These are phyloP conservation scores for Hippocampus guttulatus DNA, from an alignment of 2,113 vertebrate species.

Conservation along the genomic window DNA sequence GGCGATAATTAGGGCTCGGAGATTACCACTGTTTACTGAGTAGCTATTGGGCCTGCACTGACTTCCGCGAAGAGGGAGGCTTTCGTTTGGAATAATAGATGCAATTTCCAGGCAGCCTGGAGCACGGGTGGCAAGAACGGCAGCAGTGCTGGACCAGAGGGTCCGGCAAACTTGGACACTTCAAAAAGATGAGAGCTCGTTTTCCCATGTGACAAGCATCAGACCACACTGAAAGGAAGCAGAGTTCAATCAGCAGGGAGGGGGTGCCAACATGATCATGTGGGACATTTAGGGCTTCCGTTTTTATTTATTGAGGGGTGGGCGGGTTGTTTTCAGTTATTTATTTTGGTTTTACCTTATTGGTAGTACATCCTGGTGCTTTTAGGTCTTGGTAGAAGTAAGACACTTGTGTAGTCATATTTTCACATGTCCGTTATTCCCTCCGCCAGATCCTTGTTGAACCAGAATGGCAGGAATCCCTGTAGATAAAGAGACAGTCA, in stretches of 20 bases:
- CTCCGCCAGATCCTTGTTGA: slow-evolving; percentile 42
- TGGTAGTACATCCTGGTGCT: slow-evolving; percentile 5
- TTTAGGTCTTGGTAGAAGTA: slow-evolving; percentile 5
- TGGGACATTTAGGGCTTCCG: slow-evolving; percentile 54
- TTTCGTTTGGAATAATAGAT: slow-evolving; percentile 19
- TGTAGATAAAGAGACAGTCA: not conserved
- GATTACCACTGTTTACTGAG: slow-evolving; percentile 29
- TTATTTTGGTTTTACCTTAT: slow-evolving; percentile 14
- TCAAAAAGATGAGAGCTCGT: slow-evolving; percentile 52
- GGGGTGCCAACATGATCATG: slow-evolving; percentile 57
- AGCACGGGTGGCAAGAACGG: slow-evolving; percentile 41
- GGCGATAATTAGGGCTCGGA: slow-evolving; percentile 34
- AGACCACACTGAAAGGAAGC: slow-evolving; percentile 35
- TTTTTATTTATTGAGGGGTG: slow-evolving; percentile 54
- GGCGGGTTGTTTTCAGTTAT: slow-evolving; percentile 42
- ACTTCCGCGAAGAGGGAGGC: slow-evolving; percentile 7
- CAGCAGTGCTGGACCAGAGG: slow-evolving; percentile 44
- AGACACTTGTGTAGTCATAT: not conserved
- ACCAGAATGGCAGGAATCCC: slow-evolving; percentile 12
- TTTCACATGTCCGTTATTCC: slow-evolving; percentile 15
- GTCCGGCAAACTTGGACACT: slow-evolving; percentile 53
- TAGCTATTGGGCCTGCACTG: slow-evolving; percentile 3
- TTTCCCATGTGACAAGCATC: slow-evolving; percentile 51
- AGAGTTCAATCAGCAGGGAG: slow-evolving; percentile 46
- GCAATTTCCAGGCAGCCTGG: slow-evolving; percentile 44